Base-by-base conservation (phyloP, 2,797 vertebrate species). In the Molossus alvarezi region DNA sequence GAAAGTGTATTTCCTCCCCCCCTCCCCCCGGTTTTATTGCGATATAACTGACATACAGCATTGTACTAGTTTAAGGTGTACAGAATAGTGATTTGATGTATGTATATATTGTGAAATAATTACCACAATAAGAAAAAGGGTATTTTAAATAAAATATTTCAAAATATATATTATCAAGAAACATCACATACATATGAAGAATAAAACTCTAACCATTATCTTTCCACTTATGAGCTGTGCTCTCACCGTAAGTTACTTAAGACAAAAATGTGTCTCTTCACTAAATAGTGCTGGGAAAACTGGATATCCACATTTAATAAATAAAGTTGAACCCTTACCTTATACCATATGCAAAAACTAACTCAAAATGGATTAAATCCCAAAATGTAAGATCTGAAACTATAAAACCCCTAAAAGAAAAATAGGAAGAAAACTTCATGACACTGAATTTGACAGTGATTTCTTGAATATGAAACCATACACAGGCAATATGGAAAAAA, bases 111-210 rank as follows among this genome's bases (percentile, higher is more conserved):
- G 37, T 9, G 20, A 85, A 84, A 75, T 83, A 41, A 94, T 51
- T 60, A 41, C 41, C 18, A 83, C 51, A 79, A 27, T 58, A 79
- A 25, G 15, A 72, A 94, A 93, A 80, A 60, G 15, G 9, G 4
- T 5, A 91, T 83, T 96, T 88, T 93, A 79, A 93, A 57, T 75
- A 75, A 94, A 82, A 95, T 72, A n/a, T 21, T 88, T 95, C 81
- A 57, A 20, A 76, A 41, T 71, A 7, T 12, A 65, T 45, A 77
- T 45, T 77, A 91, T 29, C 55, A 88, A 84, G 51, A 90, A 90
- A 88, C 83, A 45, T 83, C 55, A 93, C 64, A 51, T 14, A 94
- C 69, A 85, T 85, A 71, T 18, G 58, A 72, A 88, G 55, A 53
- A 72, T 41, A 65, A 71, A 88, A 85, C 9, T 89, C n/a, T 87